Evolutionary conservation across 1,140 invertebrate species (phyloP), one percentile per base, ranked within the genome.

Genomic region (Cherax destructor): DNA sequence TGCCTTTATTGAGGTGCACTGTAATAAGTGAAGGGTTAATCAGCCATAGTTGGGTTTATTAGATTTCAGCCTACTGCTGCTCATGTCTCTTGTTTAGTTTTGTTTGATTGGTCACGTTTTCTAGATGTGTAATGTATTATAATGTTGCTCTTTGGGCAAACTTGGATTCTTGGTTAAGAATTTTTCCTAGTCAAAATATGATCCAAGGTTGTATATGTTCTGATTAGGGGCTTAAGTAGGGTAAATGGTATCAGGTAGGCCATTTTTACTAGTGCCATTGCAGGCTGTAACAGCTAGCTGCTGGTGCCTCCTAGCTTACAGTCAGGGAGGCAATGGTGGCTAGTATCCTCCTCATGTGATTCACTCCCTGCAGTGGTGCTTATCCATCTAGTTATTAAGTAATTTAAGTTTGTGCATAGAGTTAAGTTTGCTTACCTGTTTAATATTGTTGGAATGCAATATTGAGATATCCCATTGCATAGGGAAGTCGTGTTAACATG

Each of bases 301-400:
- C 61, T 56, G 69, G 72, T 91, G 81, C 81, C 88, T 85, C 83
- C 76, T 56, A 47, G 52, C 88, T 52, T 91, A 91, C 88, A 85
- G 83, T 65, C 21, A 21, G 88, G 76, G 88, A 91, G 88, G 80
- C 88, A 52, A 56, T 91, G 74, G 72, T 52, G 79, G 88, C 88
- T 91, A 91, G 88, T 65, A 77, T 74, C 76, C 88, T 84, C 77
- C 80, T 84, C 69, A 78, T 91, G 88, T 91, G 88, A 91, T 91
- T n/a, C 83, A 91, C 24, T 91, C 81, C 88, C 88, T 91, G 88
- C 88, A 84, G 65, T 91, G 88, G 88, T 91, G 74, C 83, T 91
- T 72, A 85, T 76, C 88, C 74, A 85, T 84, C 49, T 91, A 91
- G 76, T 85, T 87, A 30, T 49, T 91, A 84, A 84, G 80, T 50